Percentiles rank a stretch among this genome's conserved stretches.
Conservation (phyloP, 2,113 vertebrate genomes). For the Phaethon lepturus region DNA sequence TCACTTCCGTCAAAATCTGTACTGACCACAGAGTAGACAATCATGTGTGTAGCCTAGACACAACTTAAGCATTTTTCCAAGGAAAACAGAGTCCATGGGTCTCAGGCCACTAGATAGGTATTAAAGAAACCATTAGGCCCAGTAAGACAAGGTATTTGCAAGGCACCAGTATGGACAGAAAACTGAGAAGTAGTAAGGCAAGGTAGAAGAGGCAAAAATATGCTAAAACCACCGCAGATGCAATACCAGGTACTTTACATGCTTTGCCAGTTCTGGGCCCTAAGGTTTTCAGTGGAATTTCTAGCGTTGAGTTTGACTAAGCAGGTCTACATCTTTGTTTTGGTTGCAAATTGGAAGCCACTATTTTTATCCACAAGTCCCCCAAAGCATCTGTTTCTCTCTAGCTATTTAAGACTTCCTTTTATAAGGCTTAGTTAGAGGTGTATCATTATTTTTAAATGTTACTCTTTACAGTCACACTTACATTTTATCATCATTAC, state of each 20-base stretch:
- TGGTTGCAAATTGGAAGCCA: constrained; percentile 42
- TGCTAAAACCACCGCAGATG: not conserved
- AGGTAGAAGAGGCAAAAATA: not conserved
- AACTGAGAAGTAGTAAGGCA: fast-evolving
- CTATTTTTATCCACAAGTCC: constrained; percentile 56
- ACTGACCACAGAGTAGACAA: not conserved
- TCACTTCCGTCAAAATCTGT: not conserved
- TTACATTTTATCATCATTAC: constrained; percentile 26
- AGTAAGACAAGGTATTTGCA: not conserved
- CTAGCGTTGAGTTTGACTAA: not conserved
- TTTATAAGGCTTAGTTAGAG: constrained; percentile 52
- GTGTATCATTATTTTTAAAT: constrained; percentile 54
- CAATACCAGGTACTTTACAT: not conserved
- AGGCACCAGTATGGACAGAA: fast-evolving
- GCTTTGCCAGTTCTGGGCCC: not conserved
- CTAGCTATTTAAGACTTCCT: constrained; percentile 32
- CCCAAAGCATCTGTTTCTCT: constrained; percentile 67
- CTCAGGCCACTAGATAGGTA: not conserved
- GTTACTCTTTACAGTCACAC: constrained; percentile 26
- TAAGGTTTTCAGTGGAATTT: not conserved
- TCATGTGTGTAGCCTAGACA: not conserved
- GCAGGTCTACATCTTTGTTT: constrained; percentile 22
- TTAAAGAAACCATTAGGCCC: not conserved
- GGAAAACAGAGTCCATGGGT: not conserved
- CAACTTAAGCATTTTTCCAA: not conserved